Percentiles rank a stretch among this genome's conserved stretches.
Evolutionary conservation across 2,888 invertebrate genomes (phyloP).

Genomic region (Lasioglossum zephyrum): DNA sequence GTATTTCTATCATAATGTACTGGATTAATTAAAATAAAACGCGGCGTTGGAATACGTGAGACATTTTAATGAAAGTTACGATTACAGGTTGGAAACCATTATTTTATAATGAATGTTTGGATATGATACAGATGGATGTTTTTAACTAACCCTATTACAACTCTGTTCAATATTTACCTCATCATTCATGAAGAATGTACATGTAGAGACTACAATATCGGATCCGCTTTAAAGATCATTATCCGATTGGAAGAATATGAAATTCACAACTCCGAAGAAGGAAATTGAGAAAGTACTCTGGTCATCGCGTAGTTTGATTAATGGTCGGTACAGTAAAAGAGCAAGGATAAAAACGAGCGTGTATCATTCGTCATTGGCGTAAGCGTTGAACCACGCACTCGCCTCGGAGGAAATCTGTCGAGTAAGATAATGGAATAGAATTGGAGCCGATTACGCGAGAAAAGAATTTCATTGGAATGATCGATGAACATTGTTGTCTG

Average conservation of each 20-base stretch:
- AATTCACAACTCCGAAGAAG: slow-evolving; percentile 5
- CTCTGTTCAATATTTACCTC: neutral
- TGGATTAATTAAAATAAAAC: neutral
- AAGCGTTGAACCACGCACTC: slow-evolving; percentile 53
- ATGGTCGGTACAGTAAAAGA: slow-evolving; percentile 36
- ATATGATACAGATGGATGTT: neutral
- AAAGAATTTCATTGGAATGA: slow-evolving; percentile 66
- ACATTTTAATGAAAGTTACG: neutral
- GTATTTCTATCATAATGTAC: neutral
- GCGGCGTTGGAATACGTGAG: neutral
- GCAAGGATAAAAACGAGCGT: slow-evolving; percentile 54
- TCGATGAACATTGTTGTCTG: slow-evolving; percentile 56
- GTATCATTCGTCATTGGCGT: slow-evolving; percentile 71
- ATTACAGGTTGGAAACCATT: neutral
- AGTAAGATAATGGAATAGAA: slow-evolving; percentile 69
- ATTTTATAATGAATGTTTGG: neutral
- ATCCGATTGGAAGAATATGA: neutral
- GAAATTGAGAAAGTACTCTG: slow-evolving; percentile 28
- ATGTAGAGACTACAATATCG: neutral
- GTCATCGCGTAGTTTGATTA: slow-evolving; percentile 55
- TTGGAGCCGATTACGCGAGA: slow-evolving; percentile 65
- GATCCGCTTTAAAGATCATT: neutral
- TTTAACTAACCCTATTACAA: neutral
- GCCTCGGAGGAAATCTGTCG: slow-evolving; percentile 58
- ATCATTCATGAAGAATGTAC: neutral